Percentiles rank a stretch among this genome's conserved stretches.
These are phyloP conservation scores for Alectura lathami DNA, from an alignment of 2,113 vertebrate species.

Conservation along the genomic window DNA sequence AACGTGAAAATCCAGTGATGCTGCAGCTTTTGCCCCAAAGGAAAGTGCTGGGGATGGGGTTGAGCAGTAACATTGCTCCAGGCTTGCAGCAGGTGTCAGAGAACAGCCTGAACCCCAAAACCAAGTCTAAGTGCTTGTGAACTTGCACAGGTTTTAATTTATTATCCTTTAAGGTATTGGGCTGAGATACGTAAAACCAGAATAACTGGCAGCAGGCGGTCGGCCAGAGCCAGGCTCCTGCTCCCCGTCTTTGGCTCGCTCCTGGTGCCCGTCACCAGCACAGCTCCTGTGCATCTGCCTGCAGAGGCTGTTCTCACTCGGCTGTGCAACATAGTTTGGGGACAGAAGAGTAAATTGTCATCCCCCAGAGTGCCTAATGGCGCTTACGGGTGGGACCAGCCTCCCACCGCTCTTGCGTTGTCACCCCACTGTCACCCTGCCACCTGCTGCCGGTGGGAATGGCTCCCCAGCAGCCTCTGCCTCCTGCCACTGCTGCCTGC, in stretches of 20 bases:
- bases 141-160: too few species aligned
- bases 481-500: too few species aligned
- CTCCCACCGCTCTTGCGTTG: not conserved
- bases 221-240: not conserved
- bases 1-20: rapidly evolving
- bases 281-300: rapidly evolving
- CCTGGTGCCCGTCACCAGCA: not conserved
- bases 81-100: not conserved
- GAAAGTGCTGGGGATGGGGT: not conserved
- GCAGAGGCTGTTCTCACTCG: not conserved
- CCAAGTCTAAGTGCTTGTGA: rapidly evolving
- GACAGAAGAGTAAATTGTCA: not conserved
- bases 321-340: rapidly evolving
- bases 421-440: not conserved
- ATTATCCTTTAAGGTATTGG: too few species aligned
- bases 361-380: not conserved
- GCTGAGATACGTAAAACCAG: too few species aligned
- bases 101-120: not conserved
- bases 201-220: not conserved
- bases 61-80: rapidly evolving
- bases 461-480: too few species aligned
- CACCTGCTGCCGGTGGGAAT: not conserved
- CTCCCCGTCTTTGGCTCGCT: rapidly evolving
- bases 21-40: too few species aligned
- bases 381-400: not conserved